phyloP scores from a whole-genome alignment of 1,140 invertebrate species.

The Araneus ventricosus region DNA sequence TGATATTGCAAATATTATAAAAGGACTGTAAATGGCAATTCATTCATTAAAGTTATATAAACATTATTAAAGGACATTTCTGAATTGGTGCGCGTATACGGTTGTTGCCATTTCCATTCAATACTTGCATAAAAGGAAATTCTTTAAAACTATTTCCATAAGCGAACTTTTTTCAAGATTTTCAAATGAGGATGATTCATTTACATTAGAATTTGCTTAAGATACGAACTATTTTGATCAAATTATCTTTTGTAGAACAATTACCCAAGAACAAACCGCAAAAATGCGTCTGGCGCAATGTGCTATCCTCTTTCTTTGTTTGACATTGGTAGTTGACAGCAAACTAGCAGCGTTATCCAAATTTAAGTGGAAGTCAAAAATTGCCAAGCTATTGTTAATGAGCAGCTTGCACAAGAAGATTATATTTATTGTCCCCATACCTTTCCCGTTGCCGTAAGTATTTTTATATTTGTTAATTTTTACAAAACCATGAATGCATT shows the following conservation, averaged over 20 bases:
- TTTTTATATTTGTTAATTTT: not conserved
- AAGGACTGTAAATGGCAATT: not conserved
- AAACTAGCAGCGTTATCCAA: not conserved
- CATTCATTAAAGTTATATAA: not conserved
- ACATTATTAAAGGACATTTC: no score
- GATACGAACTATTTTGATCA: no score
- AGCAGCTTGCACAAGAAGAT: constrained; percentile 14
- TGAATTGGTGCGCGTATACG: no score
- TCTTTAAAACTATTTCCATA: no score
- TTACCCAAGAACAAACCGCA: not conserved
- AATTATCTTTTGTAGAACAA: not conserved
- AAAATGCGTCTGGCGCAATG: not conserved
- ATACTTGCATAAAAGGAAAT: no score
- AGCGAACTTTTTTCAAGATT: no score
- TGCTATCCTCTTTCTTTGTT: not conserved
- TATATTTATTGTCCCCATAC: constrained; percentile 35
- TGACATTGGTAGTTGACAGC: not conserved
- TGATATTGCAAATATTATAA: not conserved
- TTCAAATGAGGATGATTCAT: no score
- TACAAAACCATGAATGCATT: no score
- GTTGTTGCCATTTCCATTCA: no score
- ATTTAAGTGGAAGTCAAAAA: constrained; percentile 36
- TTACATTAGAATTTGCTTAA: no score
- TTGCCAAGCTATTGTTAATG: constrained; percentile 1
- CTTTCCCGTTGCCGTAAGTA: constrained; percentile 38